Evolutionary conservation across 1,140 invertebrate genomes (phyloP).

Genomic region (Drosophila takahashii): DNA sequence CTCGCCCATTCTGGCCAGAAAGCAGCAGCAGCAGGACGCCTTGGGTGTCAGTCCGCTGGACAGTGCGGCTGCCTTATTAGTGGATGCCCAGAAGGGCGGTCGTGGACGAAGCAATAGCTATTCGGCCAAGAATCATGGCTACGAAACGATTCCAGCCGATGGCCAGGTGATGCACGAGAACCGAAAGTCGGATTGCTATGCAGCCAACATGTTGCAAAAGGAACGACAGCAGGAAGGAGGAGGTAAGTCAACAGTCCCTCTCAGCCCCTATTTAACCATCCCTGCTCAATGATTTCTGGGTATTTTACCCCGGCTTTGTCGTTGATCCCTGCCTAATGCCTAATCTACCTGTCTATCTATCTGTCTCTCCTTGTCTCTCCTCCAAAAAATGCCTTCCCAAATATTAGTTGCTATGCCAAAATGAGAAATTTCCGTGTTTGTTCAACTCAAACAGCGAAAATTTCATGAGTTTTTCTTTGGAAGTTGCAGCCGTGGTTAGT

Average conservation of each 20-base stretch:
- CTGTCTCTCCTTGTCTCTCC: conserved; percentile 57
- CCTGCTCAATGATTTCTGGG: neutral
- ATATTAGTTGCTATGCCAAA: conserved; percentile 76
- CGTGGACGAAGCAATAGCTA: conserved; percentile 78
- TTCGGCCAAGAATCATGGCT: conserved; percentile 86
- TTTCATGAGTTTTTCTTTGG: conserved; percentile 79
- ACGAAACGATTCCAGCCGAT: conserved; percentile 87
- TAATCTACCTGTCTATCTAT: conserved; percentile 58
- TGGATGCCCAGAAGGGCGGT: conserved; percentile 77
- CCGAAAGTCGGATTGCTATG: conserved; percentile 84
- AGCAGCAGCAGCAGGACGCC: conserved; percentile 73
- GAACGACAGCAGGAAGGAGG: conserved; percentile 73
- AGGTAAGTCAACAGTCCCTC: conserved; percentile 39
- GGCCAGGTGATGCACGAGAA: conserved; percentile 68
- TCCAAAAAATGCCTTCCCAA: conserved; percentile 37
- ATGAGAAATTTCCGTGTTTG: conserved; percentile 77
- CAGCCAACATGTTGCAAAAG: conserved; percentile 75
- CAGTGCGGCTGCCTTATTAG: conserved; percentile 61
- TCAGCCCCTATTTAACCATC: neutral
- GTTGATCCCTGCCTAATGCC: conserved; percentile 40
- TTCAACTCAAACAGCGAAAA: conserved; percentile 65
- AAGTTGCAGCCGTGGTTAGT: conserved; percentile 80
- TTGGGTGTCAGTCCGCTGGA: conserved; percentile 73
- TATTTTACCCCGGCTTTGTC: conserved; percentile 9
- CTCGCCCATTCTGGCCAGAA: conserved; percentile 81